These are phyloP conservation scores for Synchiropus splendidus DNA, from an alignment of 2,113 vertebrate species.

Conservation along the genomic window DNA sequence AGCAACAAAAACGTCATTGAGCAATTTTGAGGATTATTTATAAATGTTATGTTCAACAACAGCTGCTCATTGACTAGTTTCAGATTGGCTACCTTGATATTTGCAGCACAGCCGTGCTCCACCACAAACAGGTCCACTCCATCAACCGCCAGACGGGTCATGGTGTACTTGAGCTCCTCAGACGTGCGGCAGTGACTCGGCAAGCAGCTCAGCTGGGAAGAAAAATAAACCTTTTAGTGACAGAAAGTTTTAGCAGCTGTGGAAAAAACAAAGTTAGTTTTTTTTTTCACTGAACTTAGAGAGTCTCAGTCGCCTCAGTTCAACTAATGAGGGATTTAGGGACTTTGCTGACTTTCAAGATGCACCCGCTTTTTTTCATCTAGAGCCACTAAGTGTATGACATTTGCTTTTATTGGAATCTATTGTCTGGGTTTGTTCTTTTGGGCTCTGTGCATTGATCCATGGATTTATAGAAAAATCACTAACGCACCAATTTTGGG, in stretches of 20 bases:
- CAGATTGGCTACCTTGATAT: constrained; percentile 74
- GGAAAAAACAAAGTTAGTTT: background rate
- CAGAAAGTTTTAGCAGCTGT: background rate
- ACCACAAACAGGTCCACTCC: constrained; percentile 89
- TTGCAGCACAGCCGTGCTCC: constrained; percentile 92
- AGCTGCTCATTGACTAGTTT: too few relatives aligned
- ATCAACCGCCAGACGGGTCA: constrained; percentile 89
- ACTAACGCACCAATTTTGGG: too few relatives aligned
- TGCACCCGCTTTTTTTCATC: constrained; percentile 1
- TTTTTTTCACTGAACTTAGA: background rate
- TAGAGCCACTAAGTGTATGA: too few relatives aligned
- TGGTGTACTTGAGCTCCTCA: constrained; percentile 93
- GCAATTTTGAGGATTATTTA: too few relatives aligned
- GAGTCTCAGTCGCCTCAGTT: constrained; percentile 12
- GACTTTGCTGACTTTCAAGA: constrained; percentile 1
- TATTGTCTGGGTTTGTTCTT: background rate
- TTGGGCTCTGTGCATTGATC: constrained; percentile 4
- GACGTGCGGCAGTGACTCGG: constrained; percentile 87
- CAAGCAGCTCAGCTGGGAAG: constrained; percentile 72
- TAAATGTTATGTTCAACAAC: background rate
- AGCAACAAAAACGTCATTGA: too few relatives aligned
- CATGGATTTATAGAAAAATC: constrained; percentile 3
- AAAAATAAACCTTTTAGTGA: constrained; percentile 6
- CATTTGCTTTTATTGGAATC: too few relatives aligned
- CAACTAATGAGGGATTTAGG: constrained; percentile 23